Evolutionary conservation across 2,888 invertebrate species (phyloP).

Genomic region (Hofmannophila pseudospretella): DNA sequence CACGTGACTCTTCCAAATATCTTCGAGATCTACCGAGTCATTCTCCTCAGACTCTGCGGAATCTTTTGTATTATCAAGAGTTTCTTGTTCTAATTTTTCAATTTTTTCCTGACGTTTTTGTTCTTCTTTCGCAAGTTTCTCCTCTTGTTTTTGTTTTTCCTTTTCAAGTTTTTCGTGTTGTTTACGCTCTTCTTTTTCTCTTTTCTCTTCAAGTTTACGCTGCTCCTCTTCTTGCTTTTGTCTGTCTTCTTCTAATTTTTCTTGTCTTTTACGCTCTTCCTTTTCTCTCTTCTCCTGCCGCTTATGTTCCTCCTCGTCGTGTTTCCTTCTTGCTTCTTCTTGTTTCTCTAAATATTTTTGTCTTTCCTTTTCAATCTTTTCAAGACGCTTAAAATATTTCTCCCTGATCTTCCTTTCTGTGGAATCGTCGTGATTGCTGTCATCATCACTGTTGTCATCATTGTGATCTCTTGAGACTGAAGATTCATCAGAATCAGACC

Average conservation of each 20-base stretch:
- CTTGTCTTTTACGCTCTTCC: constrained; percentile 20
- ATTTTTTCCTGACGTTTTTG: constrained; percentile 28
- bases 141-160: constrained; percentile 31
- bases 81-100: constrained; percentile 13
- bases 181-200: constrained; percentile 31
- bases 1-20: constrained; percentile 56
- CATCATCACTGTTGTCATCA: constrained; percentile 24
- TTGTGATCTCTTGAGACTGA: constrained; percentile 28
- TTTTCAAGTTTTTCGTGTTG: constrained; percentile 39
- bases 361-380: constrained; percentile 34
- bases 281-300: constrained; percentile 25
- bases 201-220: constrained; percentile 26
- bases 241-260: constrained; percentile 15
- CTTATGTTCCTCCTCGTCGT: constrained; percentile 25
- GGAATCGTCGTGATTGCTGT: constrained; percentile 24
- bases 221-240: constrained; percentile 23
- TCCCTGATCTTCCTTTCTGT: constrained; percentile 23
- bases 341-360: constrained; percentile 31
- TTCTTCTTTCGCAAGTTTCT: constrained; percentile 32
- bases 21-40: constrained; percentile 52
- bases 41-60: constrained; percentile 40
- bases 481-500: constrained; percentile 43
- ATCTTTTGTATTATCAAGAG: constrained; percentile 37
- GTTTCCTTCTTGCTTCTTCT: constrained; percentile 20
- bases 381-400: constrained; percentile 34